phyloP scores from a whole-genome alignment of 2,797 vertebrate species.

The Manis javanica region DNA sequence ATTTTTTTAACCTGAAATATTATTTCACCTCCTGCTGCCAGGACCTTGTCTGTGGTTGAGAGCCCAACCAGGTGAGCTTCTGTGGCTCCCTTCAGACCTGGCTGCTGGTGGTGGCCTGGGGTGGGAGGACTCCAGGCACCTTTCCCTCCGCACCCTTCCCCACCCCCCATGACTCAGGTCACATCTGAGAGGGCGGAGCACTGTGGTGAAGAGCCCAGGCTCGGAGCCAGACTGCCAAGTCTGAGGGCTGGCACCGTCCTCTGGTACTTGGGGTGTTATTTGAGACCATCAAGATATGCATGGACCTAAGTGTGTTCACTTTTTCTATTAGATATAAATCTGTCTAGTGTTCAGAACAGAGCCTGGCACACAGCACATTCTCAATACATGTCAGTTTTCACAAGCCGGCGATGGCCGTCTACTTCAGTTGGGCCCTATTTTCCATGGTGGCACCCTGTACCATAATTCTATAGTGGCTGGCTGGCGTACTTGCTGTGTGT shows the following conservation, averaged over 20 bases:
- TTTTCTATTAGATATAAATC: neutral
- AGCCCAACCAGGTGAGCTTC: neutral
- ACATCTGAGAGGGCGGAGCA: neutral
- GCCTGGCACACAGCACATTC: neutral
- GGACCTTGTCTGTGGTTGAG: neutral
- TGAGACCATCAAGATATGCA: neutral
- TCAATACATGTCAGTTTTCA: neutral
- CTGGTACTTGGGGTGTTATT: neutral
- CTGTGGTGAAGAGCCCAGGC: neutral
- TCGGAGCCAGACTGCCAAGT: neutral
- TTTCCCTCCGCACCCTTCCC: neutral
- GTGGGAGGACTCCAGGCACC: neutral
- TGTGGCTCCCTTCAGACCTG: neutral
- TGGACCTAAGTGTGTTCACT: rapidly evolving
- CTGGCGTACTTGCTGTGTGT: neutral
- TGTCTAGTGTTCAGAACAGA: neutral
- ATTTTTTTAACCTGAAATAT: neutral
- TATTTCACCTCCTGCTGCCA: neutral
- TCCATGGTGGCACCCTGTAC: too few species aligned
- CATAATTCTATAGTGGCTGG: too few species aligned
- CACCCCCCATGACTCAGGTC: neutral
- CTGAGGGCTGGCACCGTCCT: neutral
- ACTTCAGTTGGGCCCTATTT: neutral
- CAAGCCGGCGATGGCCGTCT: neutral
- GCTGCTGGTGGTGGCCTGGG: neutral